phyloP scores from a whole-genome alignment of 2,797 vertebrate genomes.

The Somateria mollissima region DNA sequence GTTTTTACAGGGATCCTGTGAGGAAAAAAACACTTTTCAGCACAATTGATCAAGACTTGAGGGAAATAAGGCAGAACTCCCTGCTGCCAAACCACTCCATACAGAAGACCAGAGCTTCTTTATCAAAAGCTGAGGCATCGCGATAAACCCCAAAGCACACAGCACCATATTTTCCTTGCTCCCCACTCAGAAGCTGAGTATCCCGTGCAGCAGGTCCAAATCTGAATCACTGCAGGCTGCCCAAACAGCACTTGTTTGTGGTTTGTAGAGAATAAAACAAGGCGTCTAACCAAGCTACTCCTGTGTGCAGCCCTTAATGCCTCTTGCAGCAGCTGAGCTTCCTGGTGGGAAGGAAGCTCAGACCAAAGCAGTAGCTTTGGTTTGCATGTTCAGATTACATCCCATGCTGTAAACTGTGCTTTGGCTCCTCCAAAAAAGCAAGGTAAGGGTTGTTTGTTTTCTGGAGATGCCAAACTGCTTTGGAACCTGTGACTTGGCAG shows the following conservation, averaged over 20 bases:
- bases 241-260: fast-evolving
- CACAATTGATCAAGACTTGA: background rate
- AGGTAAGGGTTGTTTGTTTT: conserved; percentile 30
- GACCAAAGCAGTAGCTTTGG: background rate
- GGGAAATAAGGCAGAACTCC: background rate
- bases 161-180: fast-evolving
- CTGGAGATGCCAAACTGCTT: conserved; percentile 33
- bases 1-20: background rate
- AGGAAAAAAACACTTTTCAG: background rate
- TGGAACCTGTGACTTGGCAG: conserved; percentile 46
- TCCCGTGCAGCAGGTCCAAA: background rate
- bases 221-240: background rate
- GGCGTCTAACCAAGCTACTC: fast-evolving
- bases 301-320: background rate
- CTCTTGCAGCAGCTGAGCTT: background rate
- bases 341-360: background rate
- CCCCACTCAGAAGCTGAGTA: background rate
- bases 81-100: fast-evolving
- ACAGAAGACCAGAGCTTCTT: background rate
- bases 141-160: fast-evolving
- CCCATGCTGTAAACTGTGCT: background rate
- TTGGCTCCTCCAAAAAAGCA: background rate
- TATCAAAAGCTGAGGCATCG: fast-evolving
- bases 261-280: background rate
- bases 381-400: fast-evolving